A percentile compares a stretch with the other conserved stretches of the same genome.
phyloP scores from a whole-genome alignment of 2,113 vertebrate species.

The Turdus rufiventris region DNA sequence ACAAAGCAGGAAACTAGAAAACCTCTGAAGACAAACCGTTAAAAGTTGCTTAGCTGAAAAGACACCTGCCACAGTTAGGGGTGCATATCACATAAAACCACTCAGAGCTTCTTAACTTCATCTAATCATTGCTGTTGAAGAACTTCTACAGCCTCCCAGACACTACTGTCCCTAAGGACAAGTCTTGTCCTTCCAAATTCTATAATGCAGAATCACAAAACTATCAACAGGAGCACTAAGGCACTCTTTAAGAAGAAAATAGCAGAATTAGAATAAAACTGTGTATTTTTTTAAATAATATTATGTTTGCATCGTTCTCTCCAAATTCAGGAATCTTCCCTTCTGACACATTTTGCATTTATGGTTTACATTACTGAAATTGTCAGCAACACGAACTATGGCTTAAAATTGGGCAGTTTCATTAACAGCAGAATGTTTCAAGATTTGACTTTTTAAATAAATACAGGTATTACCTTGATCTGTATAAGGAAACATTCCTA shows the following conservation, averaged over 20 bases:
- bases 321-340: neutral
- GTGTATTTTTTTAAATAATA: neutral
- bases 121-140: neutral
- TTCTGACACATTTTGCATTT: neutral
- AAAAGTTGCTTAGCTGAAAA: neutral
- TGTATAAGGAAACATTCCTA: neutral
- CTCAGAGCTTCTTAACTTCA: neutral
- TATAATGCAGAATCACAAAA: neutral
- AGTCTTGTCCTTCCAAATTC: neutral
- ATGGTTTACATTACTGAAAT: neutral
- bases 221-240: neutral
- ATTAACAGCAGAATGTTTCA: neutral
- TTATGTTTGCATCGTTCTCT: neutral
- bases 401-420: neutral
- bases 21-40: neutral
- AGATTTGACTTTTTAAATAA: neutral
- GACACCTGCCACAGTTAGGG: neutral
- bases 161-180: neutral
- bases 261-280: neutral
- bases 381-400: fast-evolving
- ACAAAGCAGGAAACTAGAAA: neutral
- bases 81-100: neutral
- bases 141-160: neutral
- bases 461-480: neutral
- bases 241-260: neutral